Evolutionary conservation across 92 coral and sea anemone genomes (phyloP).

Genomic region (Actinostola sp.): DNA sequence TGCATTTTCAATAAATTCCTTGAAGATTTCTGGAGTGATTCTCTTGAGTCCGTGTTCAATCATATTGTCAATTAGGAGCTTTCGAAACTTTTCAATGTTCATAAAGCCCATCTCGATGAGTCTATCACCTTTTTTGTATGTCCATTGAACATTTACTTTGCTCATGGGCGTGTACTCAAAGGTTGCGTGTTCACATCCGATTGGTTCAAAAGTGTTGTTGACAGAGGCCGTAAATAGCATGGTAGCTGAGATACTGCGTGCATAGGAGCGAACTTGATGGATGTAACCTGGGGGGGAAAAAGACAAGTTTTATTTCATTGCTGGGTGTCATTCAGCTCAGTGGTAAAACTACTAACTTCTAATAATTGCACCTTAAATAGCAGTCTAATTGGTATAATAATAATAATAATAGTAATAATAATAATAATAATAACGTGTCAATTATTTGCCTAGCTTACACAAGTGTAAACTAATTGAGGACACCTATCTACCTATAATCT

Average conservation of each 20-base stretch:
- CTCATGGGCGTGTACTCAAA: conserved; percentile 90
- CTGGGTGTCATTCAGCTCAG: too few species aligned
- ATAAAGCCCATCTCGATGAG: conserved; percentile 88
- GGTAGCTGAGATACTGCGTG: conserved; percentile 88
- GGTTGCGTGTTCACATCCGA: conserved; percentile 78
- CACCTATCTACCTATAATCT: too few species aligned
- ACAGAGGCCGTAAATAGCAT: conserved; percentile 86
- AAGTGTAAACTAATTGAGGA: too few species aligned
- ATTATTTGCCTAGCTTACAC: too few species aligned
- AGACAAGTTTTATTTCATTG: neutral
- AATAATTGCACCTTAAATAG: too few species aligned
- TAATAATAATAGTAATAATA: too few species aligned
- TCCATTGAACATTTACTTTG: conserved; percentile 88
- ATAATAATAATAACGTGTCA: too few species aligned
- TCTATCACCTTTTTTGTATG: conserved; percentile 90
- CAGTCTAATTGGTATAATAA: too few species aligned
- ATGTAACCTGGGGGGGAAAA: conserved; percentile 66
- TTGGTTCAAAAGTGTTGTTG: conserved; percentile 70
- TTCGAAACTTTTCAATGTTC: conserved; percentile 67
- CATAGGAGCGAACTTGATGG: conserved; percentile 91
- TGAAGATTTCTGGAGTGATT: conserved; percentile 44
- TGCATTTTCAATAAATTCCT: conserved; percentile 28
- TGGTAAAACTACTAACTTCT: neutral
- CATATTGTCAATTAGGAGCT: conserved; percentile 42
- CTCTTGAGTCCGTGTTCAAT: conserved; percentile 6